Evolutionary conservation across 2,888 invertebrate genomes (phyloP).

Genomic region (Schizaphis graminum): DNA sequence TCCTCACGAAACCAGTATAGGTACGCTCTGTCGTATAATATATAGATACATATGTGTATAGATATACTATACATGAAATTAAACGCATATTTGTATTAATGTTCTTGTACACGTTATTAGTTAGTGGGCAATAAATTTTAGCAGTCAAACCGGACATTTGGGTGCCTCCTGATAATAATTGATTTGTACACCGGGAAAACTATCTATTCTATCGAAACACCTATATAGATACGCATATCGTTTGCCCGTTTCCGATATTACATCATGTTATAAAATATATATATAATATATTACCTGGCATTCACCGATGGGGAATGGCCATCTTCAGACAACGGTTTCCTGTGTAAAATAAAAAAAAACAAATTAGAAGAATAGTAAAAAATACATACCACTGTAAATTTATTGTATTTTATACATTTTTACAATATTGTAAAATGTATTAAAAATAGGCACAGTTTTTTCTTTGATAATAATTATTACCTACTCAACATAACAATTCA

Average conservation of each 20-base stretch:
- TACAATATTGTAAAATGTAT: not conserved
- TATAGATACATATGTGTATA: not conserved
- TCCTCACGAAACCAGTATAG: constrained; percentile 47
- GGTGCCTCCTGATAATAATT: constrained; percentile 58
- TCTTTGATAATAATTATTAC: not conserved
- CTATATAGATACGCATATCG: constrained; percentile 25
- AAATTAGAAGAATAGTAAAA: not conserved
- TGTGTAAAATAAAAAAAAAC: constrained; percentile 6
- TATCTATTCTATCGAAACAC: constrained; percentile 44
- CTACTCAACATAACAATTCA: not conserved
- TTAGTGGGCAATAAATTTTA: constrained; percentile 56
- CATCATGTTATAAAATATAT: not conserved
- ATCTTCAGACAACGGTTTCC: constrained; percentile 56
- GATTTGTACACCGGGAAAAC: constrained; percentile 47
- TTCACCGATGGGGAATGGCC: constrained; percentile 54
- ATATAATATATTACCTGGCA: constrained; percentile 44
- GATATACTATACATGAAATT: constrained; percentile 33
- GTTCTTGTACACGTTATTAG: constrained; percentile 49
- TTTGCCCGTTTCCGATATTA: constrained; percentile 12
- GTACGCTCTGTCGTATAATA: constrained; percentile 15
- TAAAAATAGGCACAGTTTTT: not conserved
- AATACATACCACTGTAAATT: not conserved
- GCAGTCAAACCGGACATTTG: constrained; percentile 57
- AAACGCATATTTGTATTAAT: constrained; percentile 63
- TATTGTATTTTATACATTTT: not conserved